Evolutionary conservation across 2,113 vertebrate species (phyloP), one percentile per base, ranked within the genome.

Genomic region (Spheniscus mendiculus): DNA sequence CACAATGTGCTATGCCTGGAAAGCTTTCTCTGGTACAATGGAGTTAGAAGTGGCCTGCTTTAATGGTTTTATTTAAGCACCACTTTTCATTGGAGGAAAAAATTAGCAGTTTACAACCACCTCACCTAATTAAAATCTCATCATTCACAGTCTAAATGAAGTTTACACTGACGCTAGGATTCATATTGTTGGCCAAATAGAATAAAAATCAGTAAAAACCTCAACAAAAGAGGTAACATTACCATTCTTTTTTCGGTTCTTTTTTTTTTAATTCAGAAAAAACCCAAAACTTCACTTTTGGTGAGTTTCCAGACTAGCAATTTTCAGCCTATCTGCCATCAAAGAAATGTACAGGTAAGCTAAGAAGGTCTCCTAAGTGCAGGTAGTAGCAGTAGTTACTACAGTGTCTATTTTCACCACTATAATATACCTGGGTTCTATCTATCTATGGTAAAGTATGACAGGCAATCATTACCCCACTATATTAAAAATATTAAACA

Each of bases 1-100:
- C 98, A 93, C 82, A 90, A 85, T 93, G 87, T 91, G 71, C 90
- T 93, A 74, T 91, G 92, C 78, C 87, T 94, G 74, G 81, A 90
- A 95, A 96, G 89, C 78, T 90, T 96, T 95, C 65, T 58, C 56
- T 88, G 65, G 56, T 89, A 74, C 80, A 92, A 90, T 40, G 55
- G 69, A 87, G 81, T 82, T 72, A 82, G 82, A 96, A 92, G 65
- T 21, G 20, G 47, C 23, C 66, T 27, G 73, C 53, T 93, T 89
- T 85, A 91, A 80, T 29, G 30, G 58, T 93, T 93, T 95, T 53
- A 82, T 91, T 89, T 72, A 83, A 93, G 49, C 29, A 76, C 21
- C 20, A 22, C 25, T 90, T 97, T 77, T 70, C 82, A 74, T 42
- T 93, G 83, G 40, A 89, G 56, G 81, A 55, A 89, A 92, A 89